Evolutionary conservation across 30 jellyfish, hydroid and myxozoan genomes (phyloP).

Genomic region (Aurelia coerulea): DNA sequence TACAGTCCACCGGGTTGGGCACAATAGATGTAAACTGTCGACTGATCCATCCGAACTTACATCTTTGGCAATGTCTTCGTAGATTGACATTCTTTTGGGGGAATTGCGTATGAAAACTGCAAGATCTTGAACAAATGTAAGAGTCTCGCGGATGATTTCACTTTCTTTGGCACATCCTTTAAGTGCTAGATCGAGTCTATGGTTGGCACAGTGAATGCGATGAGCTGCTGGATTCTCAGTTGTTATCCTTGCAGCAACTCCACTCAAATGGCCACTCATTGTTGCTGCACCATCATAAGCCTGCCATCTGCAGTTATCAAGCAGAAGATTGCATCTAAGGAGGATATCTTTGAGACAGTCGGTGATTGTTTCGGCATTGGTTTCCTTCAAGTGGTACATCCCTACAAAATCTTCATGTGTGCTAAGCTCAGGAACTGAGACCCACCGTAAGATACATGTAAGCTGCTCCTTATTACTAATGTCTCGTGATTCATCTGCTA

Average conservation of each 20-base stretch:
- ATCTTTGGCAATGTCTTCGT: constrained; percentile 19
- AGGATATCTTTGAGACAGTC: not conserved
- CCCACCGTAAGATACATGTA: constrained; percentile 32
- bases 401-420: constrained; percentile 35
- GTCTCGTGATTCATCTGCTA: constrained; percentile 42
- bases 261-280: constrained; percentile 42
- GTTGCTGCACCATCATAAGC: constrained; percentile 41
- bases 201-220: not conserved
- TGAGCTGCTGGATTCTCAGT: constrained; percentile 16
- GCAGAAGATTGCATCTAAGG: too few relatives aligned
- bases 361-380: constrained; percentile 24
- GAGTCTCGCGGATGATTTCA: too few relatives aligned
- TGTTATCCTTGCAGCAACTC: constrained; percentile 46
- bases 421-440: not conserved
- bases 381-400: constrained; percentile 18
- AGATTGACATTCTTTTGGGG: constrained; percentile 20
- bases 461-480: constrained; percentile 38
- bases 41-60: constrained; percentile 12
- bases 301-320: too few relatives aligned
- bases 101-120: constrained; percentile 45
- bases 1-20: constrained; percentile 8
- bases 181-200: too few relatives aligned
- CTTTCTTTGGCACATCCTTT: too few relatives aligned
- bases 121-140: constrained; percentile 16
- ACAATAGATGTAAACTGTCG: constrained; percentile 2